Percentiles rank a stretch among this genome's conserved stretches.
phyloP scores from a whole-genome alignment of 2,113 vertebrate genomes.

The Gallinago undulata region DNA sequence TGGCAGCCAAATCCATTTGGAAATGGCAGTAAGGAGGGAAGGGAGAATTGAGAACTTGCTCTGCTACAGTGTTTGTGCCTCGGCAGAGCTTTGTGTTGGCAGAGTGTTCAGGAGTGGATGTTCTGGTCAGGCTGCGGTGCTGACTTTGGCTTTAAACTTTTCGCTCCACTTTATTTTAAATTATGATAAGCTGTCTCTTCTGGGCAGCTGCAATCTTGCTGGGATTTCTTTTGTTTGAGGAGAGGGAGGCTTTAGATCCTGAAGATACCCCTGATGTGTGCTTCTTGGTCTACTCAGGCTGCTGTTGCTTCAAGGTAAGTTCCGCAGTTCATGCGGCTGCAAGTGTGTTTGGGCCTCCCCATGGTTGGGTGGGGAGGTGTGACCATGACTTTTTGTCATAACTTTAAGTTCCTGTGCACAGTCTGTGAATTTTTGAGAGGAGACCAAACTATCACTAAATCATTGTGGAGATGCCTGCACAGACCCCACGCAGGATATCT shows the following conservation, averaged over 20 bases:
- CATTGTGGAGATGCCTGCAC: neutral
- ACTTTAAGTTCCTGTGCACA: neutral
- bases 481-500: fast-evolving
- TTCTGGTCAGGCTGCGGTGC: neutral
- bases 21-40: neutral
- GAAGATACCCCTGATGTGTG: neutral
- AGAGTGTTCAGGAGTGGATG: neutral
- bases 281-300: neutral
- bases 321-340: neutral
- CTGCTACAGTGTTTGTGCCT: neutral
- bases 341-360: neutral
- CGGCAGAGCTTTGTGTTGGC: neutral
- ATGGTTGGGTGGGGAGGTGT: neutral
- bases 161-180: neutral
- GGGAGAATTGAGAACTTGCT: neutral
- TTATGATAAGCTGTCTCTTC: neutral
- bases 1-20: neutral
- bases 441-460: neutral
- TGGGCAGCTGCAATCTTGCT: neutral
- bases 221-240: neutral
- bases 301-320: neutral
- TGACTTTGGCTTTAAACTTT: neutral
- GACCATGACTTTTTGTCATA: neutral
- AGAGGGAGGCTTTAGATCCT: neutral
- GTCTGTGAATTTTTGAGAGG: neutral